phyloP scores from a whole-genome alignment of 2,888 invertebrate genomes.

The Drosophila eohydei region DNA sequence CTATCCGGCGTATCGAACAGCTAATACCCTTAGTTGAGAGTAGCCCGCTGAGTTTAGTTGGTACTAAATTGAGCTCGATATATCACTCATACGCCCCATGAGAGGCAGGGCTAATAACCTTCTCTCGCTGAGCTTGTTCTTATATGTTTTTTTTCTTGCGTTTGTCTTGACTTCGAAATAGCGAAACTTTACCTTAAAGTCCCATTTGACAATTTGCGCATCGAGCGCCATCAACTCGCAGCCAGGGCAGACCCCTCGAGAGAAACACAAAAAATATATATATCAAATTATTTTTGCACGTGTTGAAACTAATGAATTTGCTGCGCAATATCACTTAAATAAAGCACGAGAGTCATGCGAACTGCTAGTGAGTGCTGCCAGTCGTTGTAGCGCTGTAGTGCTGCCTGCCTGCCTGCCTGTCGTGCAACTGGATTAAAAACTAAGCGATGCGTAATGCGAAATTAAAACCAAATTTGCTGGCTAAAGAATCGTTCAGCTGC shows the following conservation, averaged over 20 bases:
- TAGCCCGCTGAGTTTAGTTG: neutral
- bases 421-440: constrained; percentile 22
- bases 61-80: neutral
- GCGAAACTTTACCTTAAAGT: neutral
- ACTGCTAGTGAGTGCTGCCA: neutral
- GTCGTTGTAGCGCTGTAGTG: constrained; percentile 1
- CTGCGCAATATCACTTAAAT: constrained; percentile 7
- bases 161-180: neutral
- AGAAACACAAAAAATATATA: neutral
- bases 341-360: constrained; percentile 7
- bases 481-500: constrained; percentile 41
- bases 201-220: neutral
- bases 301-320: constrained; percentile 28
- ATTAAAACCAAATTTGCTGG: constrained; percentile 57
- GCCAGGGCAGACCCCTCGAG: neutral
- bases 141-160: neutral
- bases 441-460: constrained; percentile 56
- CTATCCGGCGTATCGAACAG: neutral
- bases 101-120: too few relatives aligned
- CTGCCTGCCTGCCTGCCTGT: neutral
- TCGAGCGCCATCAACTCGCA: neutral
- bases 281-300: constrained; percentile 1
- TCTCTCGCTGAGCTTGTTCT: neutral
- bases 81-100: neutral
- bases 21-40: constrained; percentile 16